Evolutionary conservation across 30 jellyfish, hydroid and myxozoan genomes (phyloP).

Genomic region (Aurelia sp.): DNA sequence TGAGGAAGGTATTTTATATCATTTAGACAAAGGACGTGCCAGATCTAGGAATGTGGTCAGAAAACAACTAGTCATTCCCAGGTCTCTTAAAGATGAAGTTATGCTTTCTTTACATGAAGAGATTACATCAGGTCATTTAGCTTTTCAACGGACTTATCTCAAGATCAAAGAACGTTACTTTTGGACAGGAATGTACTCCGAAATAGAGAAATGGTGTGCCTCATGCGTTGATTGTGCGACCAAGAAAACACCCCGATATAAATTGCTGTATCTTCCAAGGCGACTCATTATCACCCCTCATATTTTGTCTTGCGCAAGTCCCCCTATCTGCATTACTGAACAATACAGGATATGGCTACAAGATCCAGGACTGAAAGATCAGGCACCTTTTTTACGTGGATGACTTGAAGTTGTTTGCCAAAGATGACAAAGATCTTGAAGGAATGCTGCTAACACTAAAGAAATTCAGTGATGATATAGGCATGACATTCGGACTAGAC

Average conservation of each 20-base stretch:
- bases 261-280: no score
- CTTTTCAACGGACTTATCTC: slow-evolving; percentile 31
- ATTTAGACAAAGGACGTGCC: slow-evolving; percentile 32
- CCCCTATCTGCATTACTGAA: no score
- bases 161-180: slow-evolving; percentile 31
- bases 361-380: no score
- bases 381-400: no score
- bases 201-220: slow-evolving; percentile 56
- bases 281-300: no score
- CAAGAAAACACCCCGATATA: slow-evolving; percentile 25
- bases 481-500: no score
- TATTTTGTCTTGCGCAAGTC: no score
- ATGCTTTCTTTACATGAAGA: slow-evolving; percentile 60
- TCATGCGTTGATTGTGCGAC: slow-evolving; percentile 63
- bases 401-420: no score
- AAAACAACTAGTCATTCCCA: slow-evolving; percentile 52
- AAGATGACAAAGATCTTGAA: no score
- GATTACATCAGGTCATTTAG: slow-evolving; percentile 54
- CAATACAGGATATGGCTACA: no score
- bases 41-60: slow-evolving; percentile 26
- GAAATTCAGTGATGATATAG: no score
- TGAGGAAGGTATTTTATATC: slow-evolving; percentile 64
- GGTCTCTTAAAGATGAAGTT: slow-evolving; percentile 63
- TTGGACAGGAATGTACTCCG: slow-evolving; percentile 68
- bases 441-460: no score